Base-by-base conservation (phyloP, 1,140 invertebrate genomes). In the Hermetia illucens region DNA sequence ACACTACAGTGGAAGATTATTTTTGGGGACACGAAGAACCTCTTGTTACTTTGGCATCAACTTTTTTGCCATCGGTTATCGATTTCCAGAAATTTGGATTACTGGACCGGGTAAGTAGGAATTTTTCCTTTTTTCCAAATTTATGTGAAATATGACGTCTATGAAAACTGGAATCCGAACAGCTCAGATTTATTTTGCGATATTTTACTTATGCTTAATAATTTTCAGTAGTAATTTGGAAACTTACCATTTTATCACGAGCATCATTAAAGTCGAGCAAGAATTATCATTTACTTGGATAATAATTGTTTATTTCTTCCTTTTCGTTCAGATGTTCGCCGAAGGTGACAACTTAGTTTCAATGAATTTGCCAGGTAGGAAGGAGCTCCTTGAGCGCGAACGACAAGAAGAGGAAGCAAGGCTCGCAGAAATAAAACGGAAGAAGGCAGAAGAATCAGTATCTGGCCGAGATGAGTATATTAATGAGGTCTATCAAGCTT, bases 11-110 rank as follows among this genome's bases (percentile, higher is more conserved):
- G 0, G 57, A 82, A 15, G 77, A 92, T 3, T 74, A 86, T 40
- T 57, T 91, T 3, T 93, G 82, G 82, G 90, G 90, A 1, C 91
- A 89, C 48, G 70, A 84, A 3, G 86, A 92, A 55, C 62, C 68
- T 2, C 46, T 89, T 1, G 71, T 90, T 8, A 62, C 64, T 8
- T 51, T 86, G 15, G 79, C 79, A 0, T 73, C 75, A 40, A 68
- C 59, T 3, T 52, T 85, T 22, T 50, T 86, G 18, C 83, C 85
- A 0, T 71, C 61, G 20, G 79, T 79, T 64, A 74, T 82, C 32
- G 63, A 82, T 44, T 89, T 87, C 46, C 58, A 67, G 3, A 75
- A 71, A 44, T 80, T 90, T 46, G 88, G 88, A 4, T 66, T 89
- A 13, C 65, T 90, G 42, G 83, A 87, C 47, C 71, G 83, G 61